These are phyloP conservation scores for Conops quadrifasciatus DNA, from an alignment of 2,888 invertebrate species.

Conservation along the genomic window DNA sequence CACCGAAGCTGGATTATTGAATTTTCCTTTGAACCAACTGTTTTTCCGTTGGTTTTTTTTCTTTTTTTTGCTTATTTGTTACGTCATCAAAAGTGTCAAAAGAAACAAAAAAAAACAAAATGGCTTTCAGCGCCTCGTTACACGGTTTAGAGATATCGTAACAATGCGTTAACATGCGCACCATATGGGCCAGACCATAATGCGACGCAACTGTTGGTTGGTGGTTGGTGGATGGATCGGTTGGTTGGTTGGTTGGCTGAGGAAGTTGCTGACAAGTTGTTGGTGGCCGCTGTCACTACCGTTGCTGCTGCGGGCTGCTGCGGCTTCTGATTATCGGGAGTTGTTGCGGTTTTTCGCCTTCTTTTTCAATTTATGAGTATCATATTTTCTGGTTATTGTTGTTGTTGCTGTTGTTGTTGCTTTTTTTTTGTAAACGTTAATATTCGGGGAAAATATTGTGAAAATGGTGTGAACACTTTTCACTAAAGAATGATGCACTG, in stretches of 20 bases:
- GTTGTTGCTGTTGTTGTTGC: neutral
- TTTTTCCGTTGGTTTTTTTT: neutral
- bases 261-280: conserved; percentile 12
- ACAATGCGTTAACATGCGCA: conserved; percentile 49
- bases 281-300: neutral
- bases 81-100: conserved; percentile 32
- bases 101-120: conserved; percentile 45
- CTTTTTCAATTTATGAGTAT: neutral
- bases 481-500: neutral
- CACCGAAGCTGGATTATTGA: conserved; percentile 26
- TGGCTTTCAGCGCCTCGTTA: conserved; percentile 42
- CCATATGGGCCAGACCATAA: conserved; percentile 46
- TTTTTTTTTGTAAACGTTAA: neutral
- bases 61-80: neutral
- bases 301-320: neutral
- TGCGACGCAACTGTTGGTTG: neutral
- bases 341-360: conserved; percentile 26
- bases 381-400: neutral
- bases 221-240: neutral
- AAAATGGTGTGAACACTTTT: conserved; percentile 23
- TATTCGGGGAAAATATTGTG: neutral
- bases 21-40: conserved; percentile 10
- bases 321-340: too few relatives aligned
- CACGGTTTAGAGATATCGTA: neutral
- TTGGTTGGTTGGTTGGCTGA: neutral